Evolutionary conservation across 1,140 invertebrate genomes (phyloP).

Genomic region (Tetragonula clypearis): DNA sequence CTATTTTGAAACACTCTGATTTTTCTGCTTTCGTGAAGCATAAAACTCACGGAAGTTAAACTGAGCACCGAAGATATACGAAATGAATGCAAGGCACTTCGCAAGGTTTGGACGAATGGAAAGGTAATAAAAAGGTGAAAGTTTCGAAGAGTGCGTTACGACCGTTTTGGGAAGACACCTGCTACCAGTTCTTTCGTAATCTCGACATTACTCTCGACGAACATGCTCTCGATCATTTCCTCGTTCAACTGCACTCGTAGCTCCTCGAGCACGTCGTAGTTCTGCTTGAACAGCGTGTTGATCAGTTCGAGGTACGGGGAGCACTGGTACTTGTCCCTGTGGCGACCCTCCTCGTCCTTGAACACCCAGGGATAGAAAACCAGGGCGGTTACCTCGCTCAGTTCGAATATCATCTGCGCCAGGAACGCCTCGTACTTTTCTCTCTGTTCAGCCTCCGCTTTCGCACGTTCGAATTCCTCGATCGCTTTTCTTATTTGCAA

Average conservation of each 20-base stretch:
- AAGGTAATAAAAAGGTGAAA: neutral
- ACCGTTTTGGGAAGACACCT: conserved; percentile 38
- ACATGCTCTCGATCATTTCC: conserved; percentile 64
- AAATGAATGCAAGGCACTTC: no score
- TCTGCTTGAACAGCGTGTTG: conserved; percentile 68
- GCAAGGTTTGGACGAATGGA: neutral
- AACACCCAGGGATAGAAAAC: conserved; percentile 75
- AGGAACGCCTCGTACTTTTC: conserved; percentile 71
- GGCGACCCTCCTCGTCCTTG: conserved; percentile 62
- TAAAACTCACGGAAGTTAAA: no score
- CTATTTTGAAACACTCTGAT: no score
- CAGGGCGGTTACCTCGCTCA: conserved; percentile 72
- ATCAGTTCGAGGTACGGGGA: conserved; percentile 70
- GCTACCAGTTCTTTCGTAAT: conserved; percentile 65
- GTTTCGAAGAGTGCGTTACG: neutral
- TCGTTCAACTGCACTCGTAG: conserved; percentile 62
- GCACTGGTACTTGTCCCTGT: conserved; percentile 67
- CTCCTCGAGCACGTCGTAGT: conserved; percentile 73
- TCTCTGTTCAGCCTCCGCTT: conserved; percentile 60
- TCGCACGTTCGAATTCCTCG: conserved; percentile 51
- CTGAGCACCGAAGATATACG: no score
- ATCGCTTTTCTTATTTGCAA: conserved; percentile 55
- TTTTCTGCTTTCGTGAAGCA: no score
- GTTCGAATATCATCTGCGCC: conserved; percentile 71
- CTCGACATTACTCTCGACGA: conserved; percentile 67